A percentile compares a stretch with the other conserved stretches of the same genome.
Conservation (phyloP, 2,797 vertebrate genomes). For the Peromyscus aztecus region DNA sequence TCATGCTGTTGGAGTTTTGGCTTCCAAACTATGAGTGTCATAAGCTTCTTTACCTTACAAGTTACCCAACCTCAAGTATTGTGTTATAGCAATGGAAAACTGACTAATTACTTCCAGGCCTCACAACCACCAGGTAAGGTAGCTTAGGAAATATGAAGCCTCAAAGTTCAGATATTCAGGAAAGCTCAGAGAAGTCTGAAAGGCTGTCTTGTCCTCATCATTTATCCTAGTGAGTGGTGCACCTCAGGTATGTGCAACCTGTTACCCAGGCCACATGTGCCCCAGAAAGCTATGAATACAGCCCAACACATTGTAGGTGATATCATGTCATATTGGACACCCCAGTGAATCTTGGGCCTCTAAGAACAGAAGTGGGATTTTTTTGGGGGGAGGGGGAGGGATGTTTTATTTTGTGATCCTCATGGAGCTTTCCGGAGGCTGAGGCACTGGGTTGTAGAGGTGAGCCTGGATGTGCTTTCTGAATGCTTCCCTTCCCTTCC, state of each 20-base stretch:
- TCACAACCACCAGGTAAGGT: conserved; percentile 15
- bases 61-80: neutral
- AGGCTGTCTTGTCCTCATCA: neutral
- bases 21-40: neutral
- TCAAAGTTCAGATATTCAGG: conserved; percentile 24
- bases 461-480: neutral
- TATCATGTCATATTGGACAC: neutral
- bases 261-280: neutral
- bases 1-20: neutral
- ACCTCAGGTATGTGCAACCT: neutral
- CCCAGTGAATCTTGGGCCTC: neutral
- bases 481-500: neutral
- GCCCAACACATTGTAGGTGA: neutral
- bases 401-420: neutral
- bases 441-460: neutral
- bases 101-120: neutral
- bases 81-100: neutral
- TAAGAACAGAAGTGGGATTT: neutral
- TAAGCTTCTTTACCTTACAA: neutral
- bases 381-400: neutral
- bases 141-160: neutral
- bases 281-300: neutral
- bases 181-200: neutral
- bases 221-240: neutral
- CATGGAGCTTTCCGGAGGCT: neutral